Evolutionary conservation across 1,140 invertebrate genomes (phyloP).

Genomic region (Zaprionus capensis): DNA sequence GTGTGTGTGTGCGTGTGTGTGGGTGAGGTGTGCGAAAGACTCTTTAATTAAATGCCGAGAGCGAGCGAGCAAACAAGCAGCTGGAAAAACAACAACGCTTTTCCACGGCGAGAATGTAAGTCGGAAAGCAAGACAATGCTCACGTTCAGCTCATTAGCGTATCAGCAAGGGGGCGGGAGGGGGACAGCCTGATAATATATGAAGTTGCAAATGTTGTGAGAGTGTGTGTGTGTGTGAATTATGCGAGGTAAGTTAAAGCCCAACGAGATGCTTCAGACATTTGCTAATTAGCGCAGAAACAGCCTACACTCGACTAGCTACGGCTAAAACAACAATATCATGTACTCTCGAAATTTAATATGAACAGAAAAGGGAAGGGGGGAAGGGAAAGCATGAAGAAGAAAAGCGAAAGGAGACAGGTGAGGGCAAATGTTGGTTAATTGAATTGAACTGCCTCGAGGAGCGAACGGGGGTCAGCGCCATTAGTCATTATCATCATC

Average conservation of each 20-base stretch:
- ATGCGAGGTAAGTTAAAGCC: conserved; percentile 23
- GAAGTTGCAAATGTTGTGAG: conserved; percentile 23
- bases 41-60: conserved; percentile 64
- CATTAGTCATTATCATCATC: conserved; percentile 49
- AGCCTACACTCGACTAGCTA: conserved; percentile 25
- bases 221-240: conserved; percentile 15
- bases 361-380: conserved; percentile 7
- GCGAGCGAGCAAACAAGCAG: conserved; percentile 30
- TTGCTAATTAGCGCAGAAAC: conserved; percentile 60
- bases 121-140: conserved; percentile 43
- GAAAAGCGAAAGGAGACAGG: neutral
- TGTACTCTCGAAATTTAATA: conserved; percentile 32
- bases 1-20: conserved; percentile 3
- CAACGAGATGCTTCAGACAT: conserved; percentile 33
- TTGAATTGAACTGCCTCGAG: conserved; percentile 64
- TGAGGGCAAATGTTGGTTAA: conserved; percentile 48
- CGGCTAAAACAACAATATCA: conserved; percentile 27
- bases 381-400: neutral
- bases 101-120: conserved; percentile 21
- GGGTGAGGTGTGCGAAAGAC: conserved; percentile 14
- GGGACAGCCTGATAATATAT: conserved; percentile 16
- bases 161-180: neutral
- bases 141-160: conserved; percentile 69
- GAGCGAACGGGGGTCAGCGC: conserved; percentile 40
- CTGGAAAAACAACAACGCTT: conserved; percentile 12